A percentile compares a stretch with the other conserved stretches of the same genome.
Evolutionary conservation across 2,797 vertebrate species (phyloP).

Genomic region (Ctenopoma multispine): DNA sequence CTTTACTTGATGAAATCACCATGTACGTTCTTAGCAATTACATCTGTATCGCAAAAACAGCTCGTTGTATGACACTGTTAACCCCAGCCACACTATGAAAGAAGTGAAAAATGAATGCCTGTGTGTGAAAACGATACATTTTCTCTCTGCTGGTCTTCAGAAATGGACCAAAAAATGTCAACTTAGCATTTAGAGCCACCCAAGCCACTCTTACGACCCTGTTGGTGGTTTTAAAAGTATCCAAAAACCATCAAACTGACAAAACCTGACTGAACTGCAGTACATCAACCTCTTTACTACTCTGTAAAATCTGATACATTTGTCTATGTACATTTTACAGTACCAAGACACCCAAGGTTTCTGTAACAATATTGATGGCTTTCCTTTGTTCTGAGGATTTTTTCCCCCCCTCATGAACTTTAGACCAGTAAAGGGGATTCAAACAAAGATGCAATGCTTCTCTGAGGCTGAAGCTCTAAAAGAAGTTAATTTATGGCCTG

Average conservation of each 20-base stretch:
- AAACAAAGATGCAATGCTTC: conserved; percentile 81
- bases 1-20: conserved; percentile 15
- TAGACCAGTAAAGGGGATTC: conserved; percentile 60
- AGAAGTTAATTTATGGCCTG: conserved; percentile 87
- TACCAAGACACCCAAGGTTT: conserved; percentile 38
- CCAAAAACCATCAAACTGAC: conserved; percentile 80
- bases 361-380: conserved; percentile 54
- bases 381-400: conserved; percentile 46
- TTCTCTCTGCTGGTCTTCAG: conserved; percentile 41
- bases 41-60: conserved; percentile 25
- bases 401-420: conserved; percentile 52
- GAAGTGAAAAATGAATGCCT: conserved; percentile 11
- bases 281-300: conserved; percentile 77
- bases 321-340: conserved; percentile 72
- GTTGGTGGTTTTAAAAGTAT: conserved; percentile 74
- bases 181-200: conserved; percentile 74
- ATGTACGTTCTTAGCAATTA: conserved; percentile 2
- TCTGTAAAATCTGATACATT: conserved; percentile 73
- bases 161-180: conserved; percentile 76
- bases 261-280: conserved; percentile 58
- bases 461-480: conserved; percentile 75
- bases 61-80: conserved; percentile 23
- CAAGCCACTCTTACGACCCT: conserved; percentile 68
- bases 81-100: conserved; percentile 1
- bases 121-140: conserved; percentile 26